A percentile compares a stretch with the other conserved stretches of the same genome.
Evolutionary conservation across 1,140 invertebrate genomes (phyloP).

Genomic region (Pachypsylla venusta): DNA sequence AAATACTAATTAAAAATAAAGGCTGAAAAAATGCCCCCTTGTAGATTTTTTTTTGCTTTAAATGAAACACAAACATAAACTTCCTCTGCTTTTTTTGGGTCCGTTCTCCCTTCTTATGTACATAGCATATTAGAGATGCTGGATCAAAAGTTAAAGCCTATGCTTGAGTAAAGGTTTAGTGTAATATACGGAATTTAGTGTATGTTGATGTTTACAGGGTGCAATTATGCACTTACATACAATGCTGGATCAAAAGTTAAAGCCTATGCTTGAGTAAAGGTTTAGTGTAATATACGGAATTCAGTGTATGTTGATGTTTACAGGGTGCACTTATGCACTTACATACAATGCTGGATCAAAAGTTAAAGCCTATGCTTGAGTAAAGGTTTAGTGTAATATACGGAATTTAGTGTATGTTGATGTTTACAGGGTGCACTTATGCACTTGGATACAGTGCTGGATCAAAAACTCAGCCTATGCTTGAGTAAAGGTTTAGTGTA

Average conservation of each 20-base stretch:
- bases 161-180: constrained; percentile 2
- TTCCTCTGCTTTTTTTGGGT: not conserved
- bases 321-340: too few relatives aligned
- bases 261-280: not conserved
- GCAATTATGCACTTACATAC: too few relatives aligned
- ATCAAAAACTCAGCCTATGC: constrained; percentile 1
- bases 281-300: too few relatives aligned
- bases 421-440: too few relatives aligned
- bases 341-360: not conserved
- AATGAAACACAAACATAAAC: too few relatives aligned
- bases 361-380: constrained; percentile 4
- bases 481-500: constrained; percentile 3
- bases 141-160: constrained; percentile 4
- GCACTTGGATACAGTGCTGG: too few relatives aligned
- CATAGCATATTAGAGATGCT: not conserved
- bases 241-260: constrained; percentile 4
- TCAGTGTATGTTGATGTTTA: too few relatives aligned
- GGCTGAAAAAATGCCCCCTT: constrained; percentile 7
- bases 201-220: too few relatives aligned
- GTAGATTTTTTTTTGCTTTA: too few relatives aligned
- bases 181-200: too few relatives aligned
- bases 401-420: too few relatives aligned
- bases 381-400: constrained; percentile 4
- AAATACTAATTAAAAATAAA: constrained; percentile 9
- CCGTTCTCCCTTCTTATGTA: not conserved